Conservation (phyloP, 1,140 invertebrate genomes). For the Diplogasteroides magnus region DNA sequence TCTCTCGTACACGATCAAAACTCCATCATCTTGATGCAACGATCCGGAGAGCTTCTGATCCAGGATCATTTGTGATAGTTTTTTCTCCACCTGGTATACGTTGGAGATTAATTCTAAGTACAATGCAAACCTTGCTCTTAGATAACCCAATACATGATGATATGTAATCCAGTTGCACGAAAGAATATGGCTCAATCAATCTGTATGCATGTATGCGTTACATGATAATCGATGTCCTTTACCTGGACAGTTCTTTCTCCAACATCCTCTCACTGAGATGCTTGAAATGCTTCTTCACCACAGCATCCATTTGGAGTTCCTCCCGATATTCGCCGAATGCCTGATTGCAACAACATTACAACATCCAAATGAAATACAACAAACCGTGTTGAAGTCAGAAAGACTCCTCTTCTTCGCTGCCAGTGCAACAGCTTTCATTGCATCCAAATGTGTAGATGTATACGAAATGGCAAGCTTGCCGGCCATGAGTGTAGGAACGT, state of each 20-base stretch:
- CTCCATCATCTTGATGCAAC: slow-evolving; percentile 92
- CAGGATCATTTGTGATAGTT: slow-evolving; percentile 98
- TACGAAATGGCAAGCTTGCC: slow-evolving; percentile 95
- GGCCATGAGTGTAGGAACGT: slow-evolving; percentile 87
- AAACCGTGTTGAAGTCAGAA: slow-evolving; percentile 78
- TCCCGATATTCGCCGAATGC: slow-evolving; percentile 77
- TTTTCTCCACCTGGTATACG: slow-evolving; percentile 73
- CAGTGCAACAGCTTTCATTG: slow-evolving; percentile 91
- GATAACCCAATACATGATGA: slow-evolving; percentile 72
- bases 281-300: slow-evolving; percentile 89
- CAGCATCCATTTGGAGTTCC: slow-evolving; percentile 77
- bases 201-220: slow-evolving; percentile 57
- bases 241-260: slow-evolving; percentile 83
- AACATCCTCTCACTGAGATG: slow-evolving; percentile 96
- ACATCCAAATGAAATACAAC: slow-evolving; percentile 23
- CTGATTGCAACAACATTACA: slow-evolving; percentile 51
- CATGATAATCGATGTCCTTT: neutral
- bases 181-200: slow-evolving; percentile 96
- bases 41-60: slow-evolving; percentile 91
- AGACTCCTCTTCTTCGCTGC: slow-evolving; percentile 91
- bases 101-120: neutral
- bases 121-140: slow-evolving; percentile 56
- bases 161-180: slow-evolving; percentile 79
- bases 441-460: slow-evolving; percentile 86
- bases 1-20: slow-evolving; percentile 94